Conservation (phyloP, 1,140 invertebrate species). For the Pteromalus puparum region DNA sequence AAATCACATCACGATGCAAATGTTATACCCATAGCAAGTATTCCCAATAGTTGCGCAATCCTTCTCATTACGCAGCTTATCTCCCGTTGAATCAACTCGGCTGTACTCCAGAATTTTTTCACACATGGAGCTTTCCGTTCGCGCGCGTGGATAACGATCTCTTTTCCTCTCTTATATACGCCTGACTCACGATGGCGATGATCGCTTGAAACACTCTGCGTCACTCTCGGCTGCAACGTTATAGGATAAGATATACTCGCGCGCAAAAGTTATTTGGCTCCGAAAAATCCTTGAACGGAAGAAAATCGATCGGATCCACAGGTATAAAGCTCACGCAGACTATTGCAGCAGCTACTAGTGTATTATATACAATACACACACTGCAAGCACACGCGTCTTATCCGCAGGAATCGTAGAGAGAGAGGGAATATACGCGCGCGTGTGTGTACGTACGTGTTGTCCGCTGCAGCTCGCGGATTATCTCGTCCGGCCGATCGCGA, state of each 20-base stretch:
- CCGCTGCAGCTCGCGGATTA: background rate
- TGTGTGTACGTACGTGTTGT: background rate
- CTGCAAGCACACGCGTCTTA: background rate
- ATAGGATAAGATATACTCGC: background rate
- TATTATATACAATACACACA: background rate
- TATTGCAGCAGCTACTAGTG: no score
- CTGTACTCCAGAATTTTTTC: background rate
- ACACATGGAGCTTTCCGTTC: background rate
- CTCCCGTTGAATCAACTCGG: background rate
- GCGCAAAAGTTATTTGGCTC: background rate
- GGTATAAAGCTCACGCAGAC: no score
- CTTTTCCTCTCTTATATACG: background rate
- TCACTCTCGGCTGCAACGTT: background rate
- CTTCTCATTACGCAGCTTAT: background rate
- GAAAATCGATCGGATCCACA: slow-evolving; percentile 4
- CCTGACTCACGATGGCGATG: no score
- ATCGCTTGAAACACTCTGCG: background rate
- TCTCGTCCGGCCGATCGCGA: slow-evolving; percentile 36
- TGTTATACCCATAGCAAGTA: background rate
- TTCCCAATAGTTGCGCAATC: background rate
- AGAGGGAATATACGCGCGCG: background rate
- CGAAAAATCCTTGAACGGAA: background rate
- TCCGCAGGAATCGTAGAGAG: background rate
- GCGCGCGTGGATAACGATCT: background rate
- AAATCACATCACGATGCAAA: no score